Percentiles rank a stretch among this genome's conserved stretches.
phyloP scores from a whole-genome alignment of 2,113 vertebrate genomes.

The Alectura lathami region DNA sequence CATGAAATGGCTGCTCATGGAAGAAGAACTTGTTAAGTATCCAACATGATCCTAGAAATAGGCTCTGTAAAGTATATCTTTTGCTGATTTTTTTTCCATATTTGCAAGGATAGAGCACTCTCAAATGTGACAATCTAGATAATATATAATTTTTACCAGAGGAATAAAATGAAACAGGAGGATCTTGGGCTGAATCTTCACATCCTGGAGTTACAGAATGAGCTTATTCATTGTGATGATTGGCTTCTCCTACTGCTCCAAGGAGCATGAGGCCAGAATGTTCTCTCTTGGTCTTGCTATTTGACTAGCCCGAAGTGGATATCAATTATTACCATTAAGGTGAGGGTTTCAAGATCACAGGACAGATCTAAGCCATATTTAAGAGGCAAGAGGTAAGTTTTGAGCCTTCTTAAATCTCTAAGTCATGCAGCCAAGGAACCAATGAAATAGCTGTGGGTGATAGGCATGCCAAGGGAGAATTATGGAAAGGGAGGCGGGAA shows the following conservation, averaged over 20 bases:
- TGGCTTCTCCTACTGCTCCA: neutral
- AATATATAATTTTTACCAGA: slow-evolving; percentile 19
- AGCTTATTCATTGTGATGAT: neutral
- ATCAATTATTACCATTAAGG: slow-evolving; percentile 77
- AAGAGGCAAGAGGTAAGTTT: slow-evolving; percentile 83
- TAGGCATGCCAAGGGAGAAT: slow-evolving; percentile 79
- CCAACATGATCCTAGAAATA: slow-evolving; percentile 13
- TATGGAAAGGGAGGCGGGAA: neutral
- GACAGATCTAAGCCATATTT: slow-evolving; percentile 81
- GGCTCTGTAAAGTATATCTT: neutral
- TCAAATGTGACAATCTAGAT: neutral
- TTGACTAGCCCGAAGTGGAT: slow-evolving; percentile 71
- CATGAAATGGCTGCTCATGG: neutral
- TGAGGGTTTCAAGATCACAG: slow-evolving; percentile 63
- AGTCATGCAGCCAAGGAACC: slow-evolving; percentile 15
- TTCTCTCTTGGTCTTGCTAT: neutral
- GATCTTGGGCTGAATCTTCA: neutral
- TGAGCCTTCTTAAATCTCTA: slow-evolving; percentile 37
- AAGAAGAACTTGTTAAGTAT: slow-evolving; percentile 32
- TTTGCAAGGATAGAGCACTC: neutral
- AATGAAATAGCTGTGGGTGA: slow-evolving; percentile 81
- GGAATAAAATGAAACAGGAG: neutral
- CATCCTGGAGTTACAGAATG: neutral
- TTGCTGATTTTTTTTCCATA: neutral
- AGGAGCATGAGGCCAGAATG: neutral